Conservation (phyloP, 2,113 vertebrate species). For the Amblyornis subalaris region DNA sequence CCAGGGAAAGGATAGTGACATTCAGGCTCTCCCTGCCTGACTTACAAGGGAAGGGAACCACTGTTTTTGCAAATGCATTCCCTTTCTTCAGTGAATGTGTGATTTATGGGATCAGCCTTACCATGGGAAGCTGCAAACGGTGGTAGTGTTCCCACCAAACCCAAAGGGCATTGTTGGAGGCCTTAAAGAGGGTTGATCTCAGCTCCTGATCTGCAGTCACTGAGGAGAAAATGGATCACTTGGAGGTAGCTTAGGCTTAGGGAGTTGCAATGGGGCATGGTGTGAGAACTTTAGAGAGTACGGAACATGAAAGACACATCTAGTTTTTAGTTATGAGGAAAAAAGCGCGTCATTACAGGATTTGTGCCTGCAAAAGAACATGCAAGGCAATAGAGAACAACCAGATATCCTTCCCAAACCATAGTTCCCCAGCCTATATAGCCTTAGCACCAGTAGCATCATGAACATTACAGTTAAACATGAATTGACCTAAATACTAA, state of each 20-base stretch:
- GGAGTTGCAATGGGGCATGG: accelerated
- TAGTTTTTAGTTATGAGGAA: neutral
- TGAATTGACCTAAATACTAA: neutral
- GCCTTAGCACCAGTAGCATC: neutral
- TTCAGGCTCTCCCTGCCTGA: neutral
- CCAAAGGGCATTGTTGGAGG: accelerated
- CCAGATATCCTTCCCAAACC: neutral
- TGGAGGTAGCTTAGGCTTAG: neutral
- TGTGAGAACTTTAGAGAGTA: neutral
- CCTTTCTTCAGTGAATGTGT: neutral
- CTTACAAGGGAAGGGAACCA: neutral
- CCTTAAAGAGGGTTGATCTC: neutral
- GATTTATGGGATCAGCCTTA: neutral
- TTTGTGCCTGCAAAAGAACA: neutral
- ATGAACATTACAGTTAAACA: neutral
- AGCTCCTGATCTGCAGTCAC: neutral
- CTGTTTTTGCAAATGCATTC: neutral
- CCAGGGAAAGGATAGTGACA: neutral
- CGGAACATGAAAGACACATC: neutral
- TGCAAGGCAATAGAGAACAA: neutral
- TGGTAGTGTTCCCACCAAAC: neutral
- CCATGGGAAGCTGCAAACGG: neutral
- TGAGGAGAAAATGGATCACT: neutral
- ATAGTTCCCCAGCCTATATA: neutral
- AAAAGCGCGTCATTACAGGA: neutral